Percentiles rank a stretch among this genome's conserved stretches.
These are phyloP conservation scores for Steinernema scapterisci DNA, from an alignment of 2,888 invertebrate species.

Conservation along the genomic window DNA sequence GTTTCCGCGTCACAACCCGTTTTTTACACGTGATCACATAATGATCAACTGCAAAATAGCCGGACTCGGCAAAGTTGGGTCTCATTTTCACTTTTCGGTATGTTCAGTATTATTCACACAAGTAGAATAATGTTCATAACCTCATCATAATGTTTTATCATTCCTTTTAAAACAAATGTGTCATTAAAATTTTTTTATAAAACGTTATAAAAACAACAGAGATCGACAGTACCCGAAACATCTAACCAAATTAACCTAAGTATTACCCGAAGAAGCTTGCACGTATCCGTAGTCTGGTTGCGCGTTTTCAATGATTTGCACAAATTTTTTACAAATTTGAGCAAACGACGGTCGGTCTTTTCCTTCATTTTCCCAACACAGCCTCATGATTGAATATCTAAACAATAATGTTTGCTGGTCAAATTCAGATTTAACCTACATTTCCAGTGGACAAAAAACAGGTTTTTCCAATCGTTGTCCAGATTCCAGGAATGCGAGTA, in stretches of 20 bases:
- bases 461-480: conserved; percentile 56
- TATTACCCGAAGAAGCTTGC: background rate
- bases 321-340: conserved; percentile 45
- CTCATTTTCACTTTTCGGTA: too few species aligned
- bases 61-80: too few species aligned
- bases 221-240: background rate
- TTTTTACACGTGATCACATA: too few species aligned
- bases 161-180: too few species aligned
- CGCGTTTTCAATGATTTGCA: conserved; percentile 51
- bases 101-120: too few species aligned
- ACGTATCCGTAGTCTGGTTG: conserved; percentile 55
- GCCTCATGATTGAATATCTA: conserved; percentile 56
- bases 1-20: too few species aligned
- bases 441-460: conserved; percentile 53
- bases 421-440: conserved; percentile 47
- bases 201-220: too few species aligned
- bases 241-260: background rate
- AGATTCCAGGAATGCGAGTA: conserved; percentile 47
- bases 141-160: too few species aligned
- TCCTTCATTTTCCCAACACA: conserved; percentile 50
- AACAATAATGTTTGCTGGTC: conserved; percentile 27
- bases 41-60: too few species aligned
- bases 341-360: conserved; percentile 49
- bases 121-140: too few species aligned
- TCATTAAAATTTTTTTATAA: background rate